phyloP scores from a whole-genome alignment of 1,140 invertebrate species.

The Camponotus floridanus region DNA sequence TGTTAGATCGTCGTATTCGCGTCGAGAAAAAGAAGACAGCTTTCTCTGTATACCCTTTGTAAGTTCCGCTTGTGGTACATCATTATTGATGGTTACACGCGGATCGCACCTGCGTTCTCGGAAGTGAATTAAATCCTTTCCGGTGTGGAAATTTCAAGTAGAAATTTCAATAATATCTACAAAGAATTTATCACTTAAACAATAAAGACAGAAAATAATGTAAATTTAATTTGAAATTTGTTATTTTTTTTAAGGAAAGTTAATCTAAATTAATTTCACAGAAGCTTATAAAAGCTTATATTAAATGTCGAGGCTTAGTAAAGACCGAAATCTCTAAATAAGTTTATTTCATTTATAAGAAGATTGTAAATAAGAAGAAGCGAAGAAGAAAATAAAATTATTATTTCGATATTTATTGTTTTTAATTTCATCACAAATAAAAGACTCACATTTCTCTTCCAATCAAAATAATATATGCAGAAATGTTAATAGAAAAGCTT shows the following conservation, averaged over 20 bases:
- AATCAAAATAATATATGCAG: not conserved
- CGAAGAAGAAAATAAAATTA: not conserved
- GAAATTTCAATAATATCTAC: not conserved
- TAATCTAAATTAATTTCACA: not conserved
- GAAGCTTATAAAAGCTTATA: not conserved
- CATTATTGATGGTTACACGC: not conserved
- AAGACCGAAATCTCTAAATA: not conserved
- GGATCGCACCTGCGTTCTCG: constrained; percentile 20
- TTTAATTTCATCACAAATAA: not conserved
- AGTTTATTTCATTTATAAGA: not conserved
- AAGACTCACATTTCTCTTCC: not conserved
- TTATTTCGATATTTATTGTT: not conserved
- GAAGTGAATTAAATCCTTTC: not conserved
- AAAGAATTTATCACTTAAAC: not conserved
- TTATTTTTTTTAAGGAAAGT: constrained; percentile 9
- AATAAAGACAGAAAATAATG: not conserved
- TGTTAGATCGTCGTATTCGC: not conserved
- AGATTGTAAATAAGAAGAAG: no score
- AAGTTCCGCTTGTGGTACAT: constrained; percentile 5
- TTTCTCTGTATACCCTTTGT: not conserved
- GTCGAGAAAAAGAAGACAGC: constrained; percentile 22
- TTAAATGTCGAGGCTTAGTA: not conserved
- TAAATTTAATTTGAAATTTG: not conserved
- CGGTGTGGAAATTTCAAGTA: not conserved
- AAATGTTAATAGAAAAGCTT: not conserved